Base-by-base conservation (phyloP, 2,888 invertebrate genomes). In the Eupithecia abbreviata region DNA sequence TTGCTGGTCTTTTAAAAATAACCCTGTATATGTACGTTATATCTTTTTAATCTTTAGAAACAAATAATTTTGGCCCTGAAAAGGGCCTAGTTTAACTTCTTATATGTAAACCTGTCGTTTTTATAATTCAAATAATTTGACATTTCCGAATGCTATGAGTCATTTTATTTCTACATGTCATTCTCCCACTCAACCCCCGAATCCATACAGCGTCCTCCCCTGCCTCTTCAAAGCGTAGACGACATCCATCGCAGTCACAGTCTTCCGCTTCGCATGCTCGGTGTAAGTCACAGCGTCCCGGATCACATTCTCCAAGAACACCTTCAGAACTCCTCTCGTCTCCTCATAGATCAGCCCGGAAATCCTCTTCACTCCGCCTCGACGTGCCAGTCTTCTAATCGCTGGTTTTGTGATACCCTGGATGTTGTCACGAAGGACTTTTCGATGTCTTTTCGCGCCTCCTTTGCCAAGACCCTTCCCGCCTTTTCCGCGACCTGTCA, bases 181-280 rank as follows among this genome's bases (percentile, higher is more conserved):
- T 42, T 66, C 41, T 62, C 12, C n/a, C 15, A 45, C 49, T 47
- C 77, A 18, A 70, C 82, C 58, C 78, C 82, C 45, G 73, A 66
- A n/a, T 76, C 98, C 98, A 91, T 98, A 98, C 13, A 98, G 91
- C 79, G 98, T 98, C 83, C 97, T 95, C 5, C 97, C 97, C 92
- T 98, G 98, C 72, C 97, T 95, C 88, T 98, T 98, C 86, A 98
- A 90, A n/a, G 97, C 97, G 87, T 98, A 98, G 71, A 98, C 97
- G 13, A 98, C 97, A 84, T 98, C 98, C 98, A 98, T 98, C 18
- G 98, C 97, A 0, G 98, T 98, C 67, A 98, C 98, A 1, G 98
- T 98, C 93, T 98, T 98, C 84, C 98, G 95, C 91, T 98, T 98
- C 55, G 98, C 98, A 88, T 98, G 98, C 87, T 98, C 98, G 0